A percentile compares a stretch with the other conserved stretches of the same genome.
phyloP scores from a whole-genome alignment of 2,888 invertebrate genomes.

The Nebria salina region DNA sequence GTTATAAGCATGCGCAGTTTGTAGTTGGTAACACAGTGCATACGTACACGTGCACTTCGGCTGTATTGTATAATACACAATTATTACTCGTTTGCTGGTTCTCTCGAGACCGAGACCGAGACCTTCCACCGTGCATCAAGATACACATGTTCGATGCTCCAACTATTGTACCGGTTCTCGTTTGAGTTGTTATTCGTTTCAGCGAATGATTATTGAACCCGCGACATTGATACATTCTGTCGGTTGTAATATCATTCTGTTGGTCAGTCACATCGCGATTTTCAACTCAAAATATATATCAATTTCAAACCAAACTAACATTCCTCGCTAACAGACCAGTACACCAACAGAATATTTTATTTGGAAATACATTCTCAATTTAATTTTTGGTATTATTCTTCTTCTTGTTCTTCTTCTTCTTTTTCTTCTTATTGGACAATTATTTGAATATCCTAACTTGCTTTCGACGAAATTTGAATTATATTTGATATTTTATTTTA shows the following conservation, averaged over 20 bases:
- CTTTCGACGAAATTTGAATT: too few relatives aligned
- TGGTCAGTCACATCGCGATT: background rate
- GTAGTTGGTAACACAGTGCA: background rate
- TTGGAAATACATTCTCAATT: background rate
- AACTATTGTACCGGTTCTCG: constrained; percentile 18
- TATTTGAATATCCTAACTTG: too few relatives aligned
- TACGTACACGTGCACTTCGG: background rate
- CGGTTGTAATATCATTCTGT: background rate
- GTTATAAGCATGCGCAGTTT: constrained; percentile 8
- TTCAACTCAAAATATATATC: background rate
- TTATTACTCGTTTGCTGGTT: constrained; percentile 1
- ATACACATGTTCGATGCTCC: constrained; percentile 7
- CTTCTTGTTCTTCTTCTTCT: too few relatives aligned
- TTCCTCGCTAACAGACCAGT: background rate
- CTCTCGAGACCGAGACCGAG: background rate
- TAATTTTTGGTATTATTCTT: background rate
- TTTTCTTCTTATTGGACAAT: too few relatives aligned
- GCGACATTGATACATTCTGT: constrained; percentile 3
- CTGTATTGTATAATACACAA: background rate
- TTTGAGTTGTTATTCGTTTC: constrained; percentile 15
- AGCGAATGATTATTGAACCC: constrained; percentile 18
- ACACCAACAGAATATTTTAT: background rate
- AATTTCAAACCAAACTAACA: background rate
- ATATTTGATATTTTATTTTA: too few relatives aligned
- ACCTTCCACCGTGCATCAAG: constrained; percentile 16